A percentile compares a stretch with the other conserved stretches of the same genome.
Conservation (phyloP, 2,113 vertebrate genomes). For the Sardina pilchardus region DNA sequence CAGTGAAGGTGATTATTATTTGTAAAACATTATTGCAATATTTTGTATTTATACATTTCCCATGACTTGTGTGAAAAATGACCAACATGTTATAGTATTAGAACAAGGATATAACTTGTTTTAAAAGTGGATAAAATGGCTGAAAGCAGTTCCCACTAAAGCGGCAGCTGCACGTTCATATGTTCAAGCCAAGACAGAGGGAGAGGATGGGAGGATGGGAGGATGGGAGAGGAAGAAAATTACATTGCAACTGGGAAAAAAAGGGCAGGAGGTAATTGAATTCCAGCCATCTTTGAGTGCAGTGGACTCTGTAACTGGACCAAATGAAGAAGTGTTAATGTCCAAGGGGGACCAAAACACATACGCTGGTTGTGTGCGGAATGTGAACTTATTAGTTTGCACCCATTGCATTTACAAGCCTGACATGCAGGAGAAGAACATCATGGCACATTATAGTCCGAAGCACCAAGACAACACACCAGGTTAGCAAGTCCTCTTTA, state of each 20-base stretch:
- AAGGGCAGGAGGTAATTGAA: conserved; percentile 6
- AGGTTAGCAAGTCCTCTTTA: not conserved
- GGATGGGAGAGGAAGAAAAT: not conserved
- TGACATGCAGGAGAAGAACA: not conserved
- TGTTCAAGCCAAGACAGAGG: not conserved
- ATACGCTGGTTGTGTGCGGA: not conserved
- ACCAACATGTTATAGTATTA: not conserved
- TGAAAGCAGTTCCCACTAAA: not conserved
- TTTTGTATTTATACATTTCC: not conserved
- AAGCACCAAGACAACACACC: not conserved
- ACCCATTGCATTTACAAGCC: not conserved
- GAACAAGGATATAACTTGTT: not conserved
- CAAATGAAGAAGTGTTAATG: conserved; percentile 8
- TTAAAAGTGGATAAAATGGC: not conserved
- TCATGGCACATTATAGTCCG: not conserved
- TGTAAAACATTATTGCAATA: not conserved
- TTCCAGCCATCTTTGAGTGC: conserved; percentile 1
- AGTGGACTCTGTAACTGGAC: not conserved
- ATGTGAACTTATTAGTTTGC: not conserved
- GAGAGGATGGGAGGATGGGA: not conserved
- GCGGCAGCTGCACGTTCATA: not conserved
- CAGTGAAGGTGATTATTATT: too few species aligned
- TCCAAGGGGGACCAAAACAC: not conserved
- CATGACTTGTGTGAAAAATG: not conserved
- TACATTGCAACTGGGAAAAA: not conserved